Conservation (phyloP, 2,797 vertebrate species). For the Eleutherodactylus coqui region DNA sequence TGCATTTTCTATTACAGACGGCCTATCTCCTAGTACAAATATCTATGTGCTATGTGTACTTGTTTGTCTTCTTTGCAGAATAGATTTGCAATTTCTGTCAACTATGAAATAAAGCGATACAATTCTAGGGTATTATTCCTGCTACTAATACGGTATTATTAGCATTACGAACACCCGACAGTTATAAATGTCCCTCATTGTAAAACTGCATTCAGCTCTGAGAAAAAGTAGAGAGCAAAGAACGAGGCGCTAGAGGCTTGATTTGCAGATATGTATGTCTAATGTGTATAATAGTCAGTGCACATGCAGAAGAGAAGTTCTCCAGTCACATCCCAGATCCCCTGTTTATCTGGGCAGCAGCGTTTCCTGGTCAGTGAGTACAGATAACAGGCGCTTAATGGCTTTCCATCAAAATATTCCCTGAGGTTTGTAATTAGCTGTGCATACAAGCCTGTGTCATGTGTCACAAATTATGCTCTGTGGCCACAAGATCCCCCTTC, state of each 20-base stretch:
- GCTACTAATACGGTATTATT: not conserved
- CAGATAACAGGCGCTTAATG: conserved; percentile 15
- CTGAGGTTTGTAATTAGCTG: conserved; percentile 52
- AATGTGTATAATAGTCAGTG: conserved; percentile 29
- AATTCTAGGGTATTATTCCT: not conserved
- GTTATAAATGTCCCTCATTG: conserved; percentile 10
- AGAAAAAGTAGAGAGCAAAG: not conserved
- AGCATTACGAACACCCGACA: too few relatives aligned
- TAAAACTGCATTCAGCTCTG: not conserved
- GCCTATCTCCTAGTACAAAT: too few relatives aligned
- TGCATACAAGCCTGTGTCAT: conserved; percentile 51
- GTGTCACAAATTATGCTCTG: conserved; percentile 47
- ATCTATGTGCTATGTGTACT: too few relatives aligned
- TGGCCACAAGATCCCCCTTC: not conserved
- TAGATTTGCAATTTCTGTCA: too few relatives aligned
- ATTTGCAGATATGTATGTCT: conserved; percentile 18
- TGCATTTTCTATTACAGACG: too few relatives aligned
- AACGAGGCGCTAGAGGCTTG: not conserved
- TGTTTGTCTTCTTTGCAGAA: too few relatives aligned
- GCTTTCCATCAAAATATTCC: conserved; percentile 33
- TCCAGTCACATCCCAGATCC: not conserved
- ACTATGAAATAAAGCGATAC: not conserved
- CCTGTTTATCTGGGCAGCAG: not conserved
- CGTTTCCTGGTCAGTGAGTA: not conserved
- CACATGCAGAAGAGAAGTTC: conserved; percentile 12